These are phyloP conservation scores for Icerya purchasi DNA, from an alignment of 2,888 invertebrate species.

Conservation along the genomic window DNA sequence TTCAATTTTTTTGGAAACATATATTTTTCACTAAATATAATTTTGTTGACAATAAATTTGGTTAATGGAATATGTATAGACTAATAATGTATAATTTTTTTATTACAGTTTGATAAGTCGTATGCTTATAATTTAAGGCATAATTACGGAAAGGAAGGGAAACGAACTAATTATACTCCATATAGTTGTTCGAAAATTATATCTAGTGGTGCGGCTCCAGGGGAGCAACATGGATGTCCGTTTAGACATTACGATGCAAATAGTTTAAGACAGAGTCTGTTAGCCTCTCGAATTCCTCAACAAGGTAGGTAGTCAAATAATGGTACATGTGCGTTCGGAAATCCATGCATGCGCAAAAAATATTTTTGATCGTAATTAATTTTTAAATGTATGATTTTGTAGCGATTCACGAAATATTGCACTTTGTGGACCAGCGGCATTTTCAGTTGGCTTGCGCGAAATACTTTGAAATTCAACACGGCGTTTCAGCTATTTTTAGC, in stretches of 20 bases:
- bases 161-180: slow-evolving; percentile 67
- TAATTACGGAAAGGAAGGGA: slow-evolving; percentile 89
- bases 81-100: too few relatives aligned
- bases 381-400: slow-evolving; percentile 23
- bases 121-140: slow-evolving; percentile 82
- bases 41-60: too few relatives aligned
- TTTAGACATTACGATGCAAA: slow-evolving; percentile 58
- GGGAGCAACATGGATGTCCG: slow-evolving; percentile 84
- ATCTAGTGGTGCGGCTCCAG: slow-evolving; percentile 44
- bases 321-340: too few relatives aligned
- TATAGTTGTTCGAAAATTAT: slow-evolving; percentile 76
- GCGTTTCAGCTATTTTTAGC: slow-evolving; percentile 29
- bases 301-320: slow-evolving; percentile 10
- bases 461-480: slow-evolving; percentile 30
- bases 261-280: slow-evolving; percentile 47
- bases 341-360: slow-evolving; percentile 10
- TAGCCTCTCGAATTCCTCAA: slow-evolving; percentile 17
- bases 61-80: too few relatives aligned
- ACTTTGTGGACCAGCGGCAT: slow-evolving; percentile 50
- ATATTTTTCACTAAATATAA: too few relatives aligned
- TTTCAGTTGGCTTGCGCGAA: slow-evolving; percentile 76
- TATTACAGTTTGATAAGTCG: slow-evolving; percentile 60
- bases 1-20: too few relatives aligned
- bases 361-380: slow-evolving; percentile 2
- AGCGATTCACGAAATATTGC: slow-evolving; percentile 48